phyloP scores from a whole-genome alignment of 1,140 invertebrate species.

The Popillia japonica region DNA sequence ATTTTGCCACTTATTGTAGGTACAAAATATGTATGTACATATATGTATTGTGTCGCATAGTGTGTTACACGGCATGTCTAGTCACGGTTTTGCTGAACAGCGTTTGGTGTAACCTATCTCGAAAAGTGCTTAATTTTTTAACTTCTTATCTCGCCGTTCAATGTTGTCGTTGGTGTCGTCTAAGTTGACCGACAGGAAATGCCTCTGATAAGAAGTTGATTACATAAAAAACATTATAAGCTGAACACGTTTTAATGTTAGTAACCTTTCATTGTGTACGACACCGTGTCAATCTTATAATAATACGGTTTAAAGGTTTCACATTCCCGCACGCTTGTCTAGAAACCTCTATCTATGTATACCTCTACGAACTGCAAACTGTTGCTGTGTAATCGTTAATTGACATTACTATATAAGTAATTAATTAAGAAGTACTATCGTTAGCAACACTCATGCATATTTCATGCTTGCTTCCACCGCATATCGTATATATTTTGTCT shows the following conservation, averaged over 20 bases:
- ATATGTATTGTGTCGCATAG: not conserved
- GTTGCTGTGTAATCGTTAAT: too few species aligned
- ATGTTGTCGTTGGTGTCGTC: conserved; percentile 25
- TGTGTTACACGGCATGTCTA: not conserved
- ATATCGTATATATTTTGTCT: too few species aligned
- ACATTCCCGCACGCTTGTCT: too few species aligned
- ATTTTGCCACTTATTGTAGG: too few species aligned
- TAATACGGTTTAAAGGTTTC: too few species aligned
- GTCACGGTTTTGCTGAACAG: conserved; percentile 7
- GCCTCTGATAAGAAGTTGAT: conserved; percentile 31
- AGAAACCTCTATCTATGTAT: too few species aligned
- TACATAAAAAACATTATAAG: conserved; percentile 33
- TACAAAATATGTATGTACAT: not conserved
- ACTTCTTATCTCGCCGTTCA: conserved; percentile 22
- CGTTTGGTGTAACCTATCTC: conserved; percentile 21
- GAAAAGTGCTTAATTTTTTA: conserved; percentile 34
- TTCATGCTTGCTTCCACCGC: too few species aligned
- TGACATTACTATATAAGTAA: too few species aligned
- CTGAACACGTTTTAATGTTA: conserved; percentile 27
- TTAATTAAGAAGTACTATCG: too few species aligned
- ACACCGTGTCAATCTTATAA: not conserved
- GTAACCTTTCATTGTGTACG: conserved; percentile 23
- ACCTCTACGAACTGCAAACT: too few species aligned
- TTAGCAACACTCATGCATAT: too few species aligned
- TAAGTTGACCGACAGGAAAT: conserved; percentile 34